A percentile compares a stretch with the other conserved stretches of the same genome.
Evolutionary conservation across 2,888 invertebrate species (phyloP).

Genomic region (Torymus texanus): DNA sequence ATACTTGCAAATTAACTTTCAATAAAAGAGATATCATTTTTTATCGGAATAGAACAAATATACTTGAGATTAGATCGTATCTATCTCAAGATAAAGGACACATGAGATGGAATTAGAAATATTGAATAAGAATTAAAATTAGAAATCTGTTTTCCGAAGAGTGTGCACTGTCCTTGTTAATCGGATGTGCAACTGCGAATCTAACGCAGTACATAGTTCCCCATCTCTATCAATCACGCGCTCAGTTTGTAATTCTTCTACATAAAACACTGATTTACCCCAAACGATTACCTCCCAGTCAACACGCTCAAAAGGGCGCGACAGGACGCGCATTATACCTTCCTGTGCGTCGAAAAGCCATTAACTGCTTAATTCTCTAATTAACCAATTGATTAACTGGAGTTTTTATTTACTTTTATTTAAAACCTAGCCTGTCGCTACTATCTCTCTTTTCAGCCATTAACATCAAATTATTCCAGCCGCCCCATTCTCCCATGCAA

Average conservation of each 20-base stretch:
- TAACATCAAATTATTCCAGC: constrained; percentile 17
- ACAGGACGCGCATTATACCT: not conserved
- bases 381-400: constrained; percentile 26
- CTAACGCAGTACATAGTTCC: no score
- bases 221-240: no score
- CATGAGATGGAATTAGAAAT: no score
- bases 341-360: not conserved
- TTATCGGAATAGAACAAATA: no score
- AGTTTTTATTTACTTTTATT: constrained; percentile 29
- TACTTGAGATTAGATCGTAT: no score
- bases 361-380: constrained; percentile 34
- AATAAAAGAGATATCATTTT: no score
- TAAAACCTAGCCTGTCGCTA: not conserved
- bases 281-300: constrained; percentile 5
- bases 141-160: no score
- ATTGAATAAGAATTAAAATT: no score
- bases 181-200: no score
- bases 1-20: no score
- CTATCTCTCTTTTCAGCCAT: not conserved
- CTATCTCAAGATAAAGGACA: no score
- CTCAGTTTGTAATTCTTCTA: not conserved
- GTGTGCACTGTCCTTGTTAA: no score
- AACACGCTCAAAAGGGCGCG: not conserved
- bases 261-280: not conserved
- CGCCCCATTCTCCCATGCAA: not conserved